Evolutionary conservation across 1,140 invertebrate species (phyloP), one percentile per base, ranked within the genome.

Genomic region (Achatina immaculata): DNA sequence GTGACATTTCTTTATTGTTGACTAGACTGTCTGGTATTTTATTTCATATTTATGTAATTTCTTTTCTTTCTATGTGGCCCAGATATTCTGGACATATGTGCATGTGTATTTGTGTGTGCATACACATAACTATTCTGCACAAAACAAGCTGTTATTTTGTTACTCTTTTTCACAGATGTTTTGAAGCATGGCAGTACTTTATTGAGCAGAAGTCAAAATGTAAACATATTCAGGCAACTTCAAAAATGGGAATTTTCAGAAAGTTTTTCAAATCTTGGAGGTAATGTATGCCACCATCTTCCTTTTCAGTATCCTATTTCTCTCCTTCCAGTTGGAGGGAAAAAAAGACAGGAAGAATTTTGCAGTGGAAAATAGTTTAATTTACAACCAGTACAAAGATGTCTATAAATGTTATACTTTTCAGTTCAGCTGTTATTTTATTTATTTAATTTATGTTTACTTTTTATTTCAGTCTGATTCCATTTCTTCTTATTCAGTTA

Each of bases 211-310:
- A 71, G 40, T 66, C 65, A 6, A 38, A 66, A 34, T 66, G 65
- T 38, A 66, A 66, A 38, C 28, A 38, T 1, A 66, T 14, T 66
- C 9, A 7, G 9, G 34, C 1, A 36, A 14, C 3, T 31, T 31
- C 3, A 4, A 24, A 66, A 31, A 34, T 36, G 9, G 34, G n/a
- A n/a, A 21, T 66, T 38, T 66, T 66, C 3, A 1, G 9, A 2
- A 66, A 66, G 28, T 66, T 11, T 66, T 34, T 66, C 14, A 66
- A 66, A 4, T 66, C 65, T 66, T 66, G 65, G 65, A 66, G 36
- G 65, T 66, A 31, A 66, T 24, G 28, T 66, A 38, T 1, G 16
- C 28, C 7, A 66, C 28, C 7, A 36, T 66, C 34, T 66, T 36
- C 28, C 16, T 38, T 36, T n/a, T 51, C 11, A 51, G 11, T 51